These are phyloP conservation scores for Philopedon plagiatum DNA, from an alignment of 2,888 invertebrate species.

Conservation along the genomic window DNA sequence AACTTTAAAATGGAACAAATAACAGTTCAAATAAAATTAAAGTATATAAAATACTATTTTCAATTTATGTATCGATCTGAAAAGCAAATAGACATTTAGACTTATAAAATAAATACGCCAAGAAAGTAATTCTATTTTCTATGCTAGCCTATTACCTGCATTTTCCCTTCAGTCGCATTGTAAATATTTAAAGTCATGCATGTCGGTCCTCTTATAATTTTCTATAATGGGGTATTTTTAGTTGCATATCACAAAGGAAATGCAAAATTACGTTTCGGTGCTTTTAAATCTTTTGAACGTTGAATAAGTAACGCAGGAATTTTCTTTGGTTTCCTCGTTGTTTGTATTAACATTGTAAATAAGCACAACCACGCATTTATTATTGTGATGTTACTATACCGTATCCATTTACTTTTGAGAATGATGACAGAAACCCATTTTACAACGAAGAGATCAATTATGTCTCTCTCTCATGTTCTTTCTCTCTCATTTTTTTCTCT, in stretches of 20 bases:
- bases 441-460: no score
- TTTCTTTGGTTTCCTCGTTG: neutral
- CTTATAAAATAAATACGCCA: neutral
- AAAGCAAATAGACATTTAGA: neutral
- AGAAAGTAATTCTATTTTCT: neutral
- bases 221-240: constrained; percentile 31
- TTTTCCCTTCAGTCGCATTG: constrained; percentile 3
- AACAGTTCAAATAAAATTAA: no score
- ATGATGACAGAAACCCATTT: no score
- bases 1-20: no score
- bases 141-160: constrained; percentile 17
- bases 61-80: no score
- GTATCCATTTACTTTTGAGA: no score
- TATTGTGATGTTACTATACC: no score
- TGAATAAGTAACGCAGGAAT: constrained; percentile 33
- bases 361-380: no score
- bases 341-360: neutral
- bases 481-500: no score
- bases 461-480: no score
- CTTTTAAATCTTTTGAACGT: constrained; percentile 28
- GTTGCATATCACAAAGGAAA: constrained; percentile 36
- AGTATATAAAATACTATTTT: no score
- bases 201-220: constrained; percentile 39
- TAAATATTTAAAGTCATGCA: constrained; percentile 36
- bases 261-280: constrained; percentile 18